Evolutionary conservation across 2,797 vertebrate species (phyloP), one percentile per base, ranked within the genome.

Genomic region (Fistularia tabacaria): DNA sequence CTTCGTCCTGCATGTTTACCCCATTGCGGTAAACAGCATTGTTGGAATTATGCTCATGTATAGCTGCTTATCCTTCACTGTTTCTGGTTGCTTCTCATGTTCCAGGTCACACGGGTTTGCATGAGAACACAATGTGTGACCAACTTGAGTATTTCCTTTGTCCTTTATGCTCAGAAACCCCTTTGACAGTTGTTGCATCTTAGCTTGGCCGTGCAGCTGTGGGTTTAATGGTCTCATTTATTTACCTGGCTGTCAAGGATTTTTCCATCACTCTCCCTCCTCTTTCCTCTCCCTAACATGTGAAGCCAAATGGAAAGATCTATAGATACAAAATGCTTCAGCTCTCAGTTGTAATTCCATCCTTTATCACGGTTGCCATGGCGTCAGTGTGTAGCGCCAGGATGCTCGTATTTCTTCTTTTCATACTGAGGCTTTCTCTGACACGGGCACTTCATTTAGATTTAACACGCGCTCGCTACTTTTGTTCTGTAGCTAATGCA

Each of bases 361-460:
- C 46, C 52, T 46, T 74, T 54, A 58, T 58, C 6, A 2, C 54
- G n/a, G 39, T n/a, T 67, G 59, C 55, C 40, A 67, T 58, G 46
- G 45, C 10, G 5, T 36, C 12, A 52, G 15, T 54, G 25, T 25
- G 5, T 2, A 25, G 5, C 25, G 25, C 25, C 25, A 25, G 25
- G 25, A 25, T 25, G 25, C 25, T 25, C 25, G 25, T 25, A 25
- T 25, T 25, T 25, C 25, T 25, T 25, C 25, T 25, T 25, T 25
- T 25, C 25, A 25, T 5, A 25, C 25, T 25, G 25, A 25, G 25
- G 25, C 25, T 25, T 25, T 25, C 25, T 25, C 25, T 25, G 25
- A 25, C 25, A 25, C 25, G 25, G 25, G 25, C 25, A 25, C 25
- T 25, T 25, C 25, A 25, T 25, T 25, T 25, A 25, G 25, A 25